Evolutionary conservation across 2,888 invertebrate species (phyloP), one percentile per base, ranked within the genome.

Genomic region (Dioctria linearis): DNA sequence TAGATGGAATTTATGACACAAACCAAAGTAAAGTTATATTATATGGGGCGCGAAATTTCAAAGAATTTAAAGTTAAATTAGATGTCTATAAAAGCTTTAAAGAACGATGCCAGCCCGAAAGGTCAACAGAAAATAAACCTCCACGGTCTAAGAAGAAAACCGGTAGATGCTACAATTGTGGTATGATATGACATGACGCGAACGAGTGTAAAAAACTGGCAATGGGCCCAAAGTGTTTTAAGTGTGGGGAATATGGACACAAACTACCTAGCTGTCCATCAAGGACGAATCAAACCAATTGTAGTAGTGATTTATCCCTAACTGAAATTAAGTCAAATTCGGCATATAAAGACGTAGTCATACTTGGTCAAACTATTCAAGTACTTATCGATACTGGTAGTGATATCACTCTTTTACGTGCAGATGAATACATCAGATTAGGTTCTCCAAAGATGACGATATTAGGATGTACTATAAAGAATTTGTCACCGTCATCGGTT

Each of bases 1-100:
- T 75, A 43, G 75, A 75, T 39, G 75, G 69, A 8, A 75, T 75
- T 42, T 6, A n/a, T 11, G 75, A 75, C 11, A 25, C 25, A 5
- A 46, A 5, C 2, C 46, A 46, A 8, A 46, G 2, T 8, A 46
- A 46, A 46, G 46, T 46, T 46, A 46, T 46, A 2, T 46, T 46
- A 8, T 46, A 46, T 46, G 46, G 46, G 5, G 46, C 46, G 5
- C 5, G 8, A 46, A 5, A 46, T 8, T 46, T 46, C 8, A 46
- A 46, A 46, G 8, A 46, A 6, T 46, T 46, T 46, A 46, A 46
- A 46, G 5, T 6, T 8, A 46, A 46, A 8, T 8, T 46, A 46
- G 46, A 46, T 2, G 46, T 46, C 46, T 46, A 46, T 46, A 5
- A 8, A 46, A 46, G 8, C 8, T 46, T 46, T 46, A 46, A 46